These are phyloP conservation scores for Suncus etruscus DNA, from an alignment of 2,113 vertebrate genomes.

Conservation along the genomic window DNA sequence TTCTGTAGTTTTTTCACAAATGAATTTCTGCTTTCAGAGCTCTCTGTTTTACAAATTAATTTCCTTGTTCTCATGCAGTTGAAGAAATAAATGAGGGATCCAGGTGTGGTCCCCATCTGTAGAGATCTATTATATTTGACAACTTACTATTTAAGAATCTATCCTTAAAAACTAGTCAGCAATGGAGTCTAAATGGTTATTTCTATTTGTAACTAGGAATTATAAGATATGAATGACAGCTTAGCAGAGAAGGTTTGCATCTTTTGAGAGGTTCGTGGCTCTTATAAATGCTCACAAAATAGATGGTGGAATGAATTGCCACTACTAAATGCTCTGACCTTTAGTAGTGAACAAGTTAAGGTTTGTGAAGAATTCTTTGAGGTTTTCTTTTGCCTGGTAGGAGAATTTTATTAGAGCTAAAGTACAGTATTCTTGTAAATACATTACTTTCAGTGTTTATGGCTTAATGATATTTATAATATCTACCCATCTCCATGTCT, in stretches of 20 bases:
- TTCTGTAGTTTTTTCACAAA: background rate
- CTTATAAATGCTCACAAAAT: background rate
- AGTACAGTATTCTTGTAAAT: background rate
- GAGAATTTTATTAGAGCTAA: conserved; percentile 42
- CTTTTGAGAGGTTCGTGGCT: background rate
- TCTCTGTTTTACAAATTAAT: conserved; percentile 10
- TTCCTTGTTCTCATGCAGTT: background rate
- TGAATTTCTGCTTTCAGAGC: background rate
- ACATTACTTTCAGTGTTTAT: conserved; percentile 22
- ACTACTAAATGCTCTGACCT: background rate
- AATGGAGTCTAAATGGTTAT: background rate
- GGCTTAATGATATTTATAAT: conserved; percentile 10
- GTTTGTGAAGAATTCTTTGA: background rate
- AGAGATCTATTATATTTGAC: background rate
- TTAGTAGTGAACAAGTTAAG: background rate
- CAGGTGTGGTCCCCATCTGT: background rate
- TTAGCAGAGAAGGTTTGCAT: background rate
- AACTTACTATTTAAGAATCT: background rate
- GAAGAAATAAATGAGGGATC: conserved; percentile 32
- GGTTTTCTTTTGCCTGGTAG: conserved; percentile 4
- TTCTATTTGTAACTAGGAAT: background rate
- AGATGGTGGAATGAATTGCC: background rate
- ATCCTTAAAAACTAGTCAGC: background rate
- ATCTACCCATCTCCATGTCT: conserved; percentile 20
- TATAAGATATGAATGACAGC: background rate